Evolutionary conservation across 2,797 vertebrate genomes (phyloP).

Genomic region (Amblyopsis hoosieri): DNA sequence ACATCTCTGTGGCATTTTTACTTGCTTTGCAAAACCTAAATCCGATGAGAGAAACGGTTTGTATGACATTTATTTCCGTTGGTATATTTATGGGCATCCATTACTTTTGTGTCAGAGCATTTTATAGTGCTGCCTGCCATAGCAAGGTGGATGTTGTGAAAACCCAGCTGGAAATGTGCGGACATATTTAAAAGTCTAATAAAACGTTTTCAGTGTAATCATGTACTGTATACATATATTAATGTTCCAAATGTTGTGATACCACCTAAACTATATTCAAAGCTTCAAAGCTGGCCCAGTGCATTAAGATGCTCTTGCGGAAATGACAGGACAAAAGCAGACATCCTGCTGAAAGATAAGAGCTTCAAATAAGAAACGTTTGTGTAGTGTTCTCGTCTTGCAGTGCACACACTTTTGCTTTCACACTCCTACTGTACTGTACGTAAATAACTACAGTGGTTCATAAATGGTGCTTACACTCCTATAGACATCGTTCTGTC

Average conservation of each 20-base stretch:
- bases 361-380: too few relatives aligned
- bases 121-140: slow-evolving; percentile 40
- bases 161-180: too few relatives aligned
- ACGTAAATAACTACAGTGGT: not conserved
- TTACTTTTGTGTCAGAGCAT: slow-evolving; percentile 35
- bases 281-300: too few relatives aligned
- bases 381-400: too few relatives aligned
- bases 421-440: not conserved
- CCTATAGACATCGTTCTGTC: not conserved
- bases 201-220: too few relatives aligned
- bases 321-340: too few relatives aligned
- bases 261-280: too few relatives aligned
- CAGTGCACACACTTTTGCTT: not conserved
- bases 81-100: slow-evolving; percentile 20
- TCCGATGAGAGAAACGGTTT: slow-evolving; percentile 6
- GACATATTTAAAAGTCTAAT: too few relatives aligned
- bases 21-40: slow-evolving; percentile 41
- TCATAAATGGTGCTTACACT: not conserved
- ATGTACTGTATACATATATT: too few relatives aligned
- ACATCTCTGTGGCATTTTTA: slow-evolving; percentile 14
- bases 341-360: too few relatives aligned
- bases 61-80: slow-evolving; percentile 2
- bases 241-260: too few relatives aligned
- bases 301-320: too few relatives aligned
- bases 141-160: slow-evolving; percentile 4